Evolutionary conservation across 2,113 vertebrate genomes (phyloP).

Genomic region (Hemichromis elongatus): DNA sequence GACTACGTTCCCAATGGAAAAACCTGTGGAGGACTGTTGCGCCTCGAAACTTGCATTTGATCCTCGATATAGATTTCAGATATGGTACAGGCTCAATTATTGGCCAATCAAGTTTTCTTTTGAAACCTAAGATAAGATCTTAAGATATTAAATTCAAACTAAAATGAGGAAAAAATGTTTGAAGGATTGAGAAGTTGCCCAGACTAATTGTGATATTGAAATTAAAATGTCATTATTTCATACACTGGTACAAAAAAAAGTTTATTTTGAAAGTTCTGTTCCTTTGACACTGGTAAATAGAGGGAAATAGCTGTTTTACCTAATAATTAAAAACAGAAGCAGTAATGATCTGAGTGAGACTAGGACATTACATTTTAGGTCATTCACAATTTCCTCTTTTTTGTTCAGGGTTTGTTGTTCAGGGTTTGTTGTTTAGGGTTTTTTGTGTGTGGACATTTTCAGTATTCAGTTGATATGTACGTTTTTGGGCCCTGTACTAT

Average conservation of each 20-base stretch:
- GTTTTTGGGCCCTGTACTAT: neutral
- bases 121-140: neutral
- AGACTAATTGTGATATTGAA: neutral
- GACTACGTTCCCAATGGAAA: neutral
- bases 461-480: neutral
- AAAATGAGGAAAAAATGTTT: neutral
- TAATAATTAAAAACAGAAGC: neutral
- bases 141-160: neutral
- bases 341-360: neutral
- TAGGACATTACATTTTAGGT: neutral
- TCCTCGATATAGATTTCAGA: neutral
- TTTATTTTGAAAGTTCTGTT: neutral
- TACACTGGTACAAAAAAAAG: neutral
- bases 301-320: neutral
- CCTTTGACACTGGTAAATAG: rapidly evolving
- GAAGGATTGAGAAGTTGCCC: neutral
- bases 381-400: neutral
- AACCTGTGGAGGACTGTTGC: neutral
- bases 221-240: neutral
- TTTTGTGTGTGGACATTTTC: neutral
- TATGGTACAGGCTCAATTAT: neutral
- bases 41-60: neutral
- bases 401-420: neutral
- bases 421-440: too few species aligned
- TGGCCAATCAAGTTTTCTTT: neutral